Conservation (phyloP, 2,113 vertebrate genomes). For the Rissa tridactyla region DNA sequence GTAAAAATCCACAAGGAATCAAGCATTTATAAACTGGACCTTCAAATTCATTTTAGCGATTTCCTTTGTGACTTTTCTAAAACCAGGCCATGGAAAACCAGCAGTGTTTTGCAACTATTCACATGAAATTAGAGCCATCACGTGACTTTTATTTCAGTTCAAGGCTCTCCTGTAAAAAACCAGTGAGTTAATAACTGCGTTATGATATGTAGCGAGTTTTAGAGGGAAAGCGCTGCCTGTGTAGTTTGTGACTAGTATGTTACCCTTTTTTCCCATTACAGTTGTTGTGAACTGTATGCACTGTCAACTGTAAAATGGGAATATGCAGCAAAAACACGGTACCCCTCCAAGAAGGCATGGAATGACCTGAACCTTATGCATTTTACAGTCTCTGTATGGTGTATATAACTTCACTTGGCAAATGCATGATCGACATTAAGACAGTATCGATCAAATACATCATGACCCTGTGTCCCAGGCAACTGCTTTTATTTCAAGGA, state of each 20-base stretch:
- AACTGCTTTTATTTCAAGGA: conserved; percentile 27
- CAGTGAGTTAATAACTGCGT: background rate
- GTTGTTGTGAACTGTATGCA: conserved; percentile 63
- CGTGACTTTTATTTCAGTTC: background rate
- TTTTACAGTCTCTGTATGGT: conserved; percentile 80
- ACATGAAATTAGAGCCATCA: background rate
- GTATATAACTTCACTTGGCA: conserved; percentile 76
- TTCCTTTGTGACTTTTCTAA: conserved; percentile 5
- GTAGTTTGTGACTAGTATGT: background rate
- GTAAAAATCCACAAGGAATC: background rate
- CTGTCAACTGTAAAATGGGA: conserved; percentile 82
- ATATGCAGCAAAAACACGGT: conserved; percentile 96
- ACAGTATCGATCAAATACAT: conserved; percentile 37
- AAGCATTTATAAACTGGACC: background rate
- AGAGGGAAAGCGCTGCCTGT: background rate
- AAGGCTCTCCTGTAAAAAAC: background rate
- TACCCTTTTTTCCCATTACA: conserved; percentile 82
- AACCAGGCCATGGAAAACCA: conserved; percentile 17
- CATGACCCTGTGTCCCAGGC: conserved; percentile 2
- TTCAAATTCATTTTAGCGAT: background rate
- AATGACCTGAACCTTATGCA: conserved; percentile 83
- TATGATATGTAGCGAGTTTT: background rate
- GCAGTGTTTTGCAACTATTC: background rate
- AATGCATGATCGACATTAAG: conserved; percentile 49
- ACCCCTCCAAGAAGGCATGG: conserved; percentile 89